These are phyloP conservation scores for Cinara cedri DNA, from an alignment of 2,888 invertebrate species.

Conservation along the genomic window DNA sequence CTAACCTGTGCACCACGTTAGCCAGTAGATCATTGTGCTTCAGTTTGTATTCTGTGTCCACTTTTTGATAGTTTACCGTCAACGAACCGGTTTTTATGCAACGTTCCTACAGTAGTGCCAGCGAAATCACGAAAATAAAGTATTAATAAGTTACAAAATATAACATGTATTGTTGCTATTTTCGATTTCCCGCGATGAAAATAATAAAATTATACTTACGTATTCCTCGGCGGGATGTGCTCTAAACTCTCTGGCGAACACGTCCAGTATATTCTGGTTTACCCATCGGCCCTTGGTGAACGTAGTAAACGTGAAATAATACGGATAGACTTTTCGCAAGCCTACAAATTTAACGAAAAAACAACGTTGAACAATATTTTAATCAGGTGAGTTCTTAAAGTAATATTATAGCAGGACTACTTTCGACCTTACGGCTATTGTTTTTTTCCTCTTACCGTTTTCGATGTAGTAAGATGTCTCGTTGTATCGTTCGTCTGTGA, in stretches of 20 bases:
- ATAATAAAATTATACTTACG: slow-evolving; percentile 63
- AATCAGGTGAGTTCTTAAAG: neutral
- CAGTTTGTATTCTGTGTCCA: slow-evolving; percentile 87
- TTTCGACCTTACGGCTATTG: neutral
- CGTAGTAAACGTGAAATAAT: slow-evolving; percentile 94
- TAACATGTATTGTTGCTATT: no score
- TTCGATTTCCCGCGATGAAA: neutral
- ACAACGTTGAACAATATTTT: neutral
- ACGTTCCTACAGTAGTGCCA: slow-evolving; percentile 68
- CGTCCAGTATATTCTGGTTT: slow-evolving; percentile 88
- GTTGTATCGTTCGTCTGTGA: slow-evolving; percentile 90
- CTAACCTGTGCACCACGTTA: slow-evolving; percentile 91
- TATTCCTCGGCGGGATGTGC: slow-evolving; percentile 93
- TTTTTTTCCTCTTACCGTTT: slow-evolving; percentile 75
- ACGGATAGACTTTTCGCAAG: slow-evolving; percentile 93
- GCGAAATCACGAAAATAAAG: neutral
- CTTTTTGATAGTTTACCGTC: slow-evolving; percentile 91
- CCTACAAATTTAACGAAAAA: slow-evolving; percentile 70
- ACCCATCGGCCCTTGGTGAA: slow-evolving; percentile 97
- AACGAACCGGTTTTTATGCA: slow-evolving; percentile 90
- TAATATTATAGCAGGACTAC: neutral
- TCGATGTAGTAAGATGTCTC: slow-evolving; percentile 95
- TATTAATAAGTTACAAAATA: neutral
- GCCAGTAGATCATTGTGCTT: slow-evolving; percentile 92
- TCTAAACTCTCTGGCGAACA: slow-evolving; percentile 90